phyloP scores from a whole-genome alignment of 2,888 invertebrate genomes.

The Parnassius glacialis region DNA sequence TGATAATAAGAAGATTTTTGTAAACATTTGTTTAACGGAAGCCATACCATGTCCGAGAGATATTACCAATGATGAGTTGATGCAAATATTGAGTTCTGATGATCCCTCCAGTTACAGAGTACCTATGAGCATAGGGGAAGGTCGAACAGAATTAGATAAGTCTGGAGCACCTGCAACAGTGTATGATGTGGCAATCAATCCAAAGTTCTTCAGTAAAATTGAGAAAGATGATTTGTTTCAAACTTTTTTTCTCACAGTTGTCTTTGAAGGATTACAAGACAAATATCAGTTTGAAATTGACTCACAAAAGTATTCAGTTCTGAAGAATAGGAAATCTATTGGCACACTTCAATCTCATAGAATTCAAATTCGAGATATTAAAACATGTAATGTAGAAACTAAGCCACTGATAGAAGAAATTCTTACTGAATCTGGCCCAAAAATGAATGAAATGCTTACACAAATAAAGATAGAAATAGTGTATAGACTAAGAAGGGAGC shows the following conservation, averaged over 20 bases:
- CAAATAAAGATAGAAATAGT: slow-evolving; percentile 68
- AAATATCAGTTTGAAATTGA: slow-evolving; percentile 88
- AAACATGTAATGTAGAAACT: slow-evolving; percentile 56
- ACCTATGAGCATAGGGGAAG: slow-evolving; percentile 95
- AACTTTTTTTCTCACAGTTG: slow-evolving; percentile 89
- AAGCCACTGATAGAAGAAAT: slow-evolving; percentile 83
- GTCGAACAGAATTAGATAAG: slow-evolving; percentile 89
- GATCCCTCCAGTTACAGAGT: slow-evolving; percentile 88
- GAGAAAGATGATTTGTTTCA: slow-evolving; percentile 85
- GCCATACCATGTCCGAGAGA: slow-evolving; percentile 88
- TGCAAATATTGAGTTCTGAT: slow-evolving; percentile 84
- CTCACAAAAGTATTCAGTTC: slow-evolving; percentile 83
- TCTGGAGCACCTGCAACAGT: slow-evolving; percentile 86
- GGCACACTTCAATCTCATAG: slow-evolving; percentile 88
- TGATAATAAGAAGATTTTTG: slow-evolving; percentile 87
- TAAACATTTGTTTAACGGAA: slow-evolving; percentile 91
- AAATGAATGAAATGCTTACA: slow-evolving; percentile 31
- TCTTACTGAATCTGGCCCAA: slow-evolving; percentile 39
- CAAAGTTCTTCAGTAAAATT: slow-evolving; percentile 88
- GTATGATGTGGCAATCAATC: slow-evolving; percentile 92
- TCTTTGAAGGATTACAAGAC: slow-evolving; percentile 86
- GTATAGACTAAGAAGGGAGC: slow-evolving; percentile 81
- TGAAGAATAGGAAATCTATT: slow-evolving; percentile 87
- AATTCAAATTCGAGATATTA: slow-evolving; percentile 85
- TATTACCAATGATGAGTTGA: slow-evolving; percentile 85